Evolutionary conservation across 2,797 vertebrate species (phyloP).

Genomic region (Lacerta agilis): DNA sequence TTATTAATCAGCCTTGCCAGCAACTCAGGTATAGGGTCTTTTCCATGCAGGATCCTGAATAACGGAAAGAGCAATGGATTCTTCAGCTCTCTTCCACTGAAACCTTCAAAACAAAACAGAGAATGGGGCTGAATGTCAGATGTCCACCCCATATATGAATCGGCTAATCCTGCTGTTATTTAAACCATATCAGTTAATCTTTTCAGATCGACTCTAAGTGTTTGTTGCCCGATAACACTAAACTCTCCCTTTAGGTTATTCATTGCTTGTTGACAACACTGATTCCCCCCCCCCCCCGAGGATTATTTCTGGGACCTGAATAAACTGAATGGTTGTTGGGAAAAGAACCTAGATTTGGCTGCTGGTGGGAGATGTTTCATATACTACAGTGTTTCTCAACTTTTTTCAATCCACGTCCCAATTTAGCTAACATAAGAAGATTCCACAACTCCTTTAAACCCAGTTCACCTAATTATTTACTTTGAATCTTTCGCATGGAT

Average conservation of each 20-base stretch:
- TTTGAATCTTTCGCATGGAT: no score
- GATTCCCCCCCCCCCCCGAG: no score
- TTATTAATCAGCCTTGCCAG: neutral
- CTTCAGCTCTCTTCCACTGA: conserved; percentile 83
- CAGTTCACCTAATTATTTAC: no score
- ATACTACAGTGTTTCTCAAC: no score
- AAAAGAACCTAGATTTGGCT: no score
- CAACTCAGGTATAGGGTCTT: conserved; percentile 71
- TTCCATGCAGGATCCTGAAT: conserved; percentile 88
- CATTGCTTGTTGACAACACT: neutral
- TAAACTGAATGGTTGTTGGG: no score
- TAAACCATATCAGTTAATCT: neutral
- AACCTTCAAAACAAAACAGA: conserved; percentile 78
- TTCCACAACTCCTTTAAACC: no score
- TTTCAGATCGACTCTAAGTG: neutral
- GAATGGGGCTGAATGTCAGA: neutral
- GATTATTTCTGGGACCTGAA: neutral
- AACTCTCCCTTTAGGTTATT: neutral
- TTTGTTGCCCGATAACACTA: neutral
- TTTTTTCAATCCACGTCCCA: no score
- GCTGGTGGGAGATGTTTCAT: no score
- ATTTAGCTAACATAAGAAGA: no score
- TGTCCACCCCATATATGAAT: no score
- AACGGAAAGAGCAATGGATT: conserved; percentile 83
- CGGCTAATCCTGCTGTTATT: neutral